Evolutionary conservation across 2,797 vertebrate species (phyloP).

Genomic region (Cyprinella venusta): DNA sequence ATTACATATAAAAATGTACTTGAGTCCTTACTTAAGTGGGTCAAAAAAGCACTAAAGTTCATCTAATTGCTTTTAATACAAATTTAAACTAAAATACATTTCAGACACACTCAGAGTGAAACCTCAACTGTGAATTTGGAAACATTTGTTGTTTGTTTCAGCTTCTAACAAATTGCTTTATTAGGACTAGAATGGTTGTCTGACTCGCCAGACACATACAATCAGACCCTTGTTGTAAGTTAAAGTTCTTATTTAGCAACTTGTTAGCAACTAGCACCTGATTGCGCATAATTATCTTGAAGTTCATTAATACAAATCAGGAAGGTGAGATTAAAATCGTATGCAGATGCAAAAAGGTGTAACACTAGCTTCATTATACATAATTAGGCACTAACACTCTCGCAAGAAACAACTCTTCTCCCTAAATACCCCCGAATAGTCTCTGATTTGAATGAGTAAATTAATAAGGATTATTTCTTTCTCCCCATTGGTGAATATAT

Average conservation of each 20-base stretch:
- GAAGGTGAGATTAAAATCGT: not conserved
- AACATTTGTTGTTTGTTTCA: not conserved
- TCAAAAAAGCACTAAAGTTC: not conserved
- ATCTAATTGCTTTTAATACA: not conserved
- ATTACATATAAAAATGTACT: not conserved
- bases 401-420: conserved; percentile 5
- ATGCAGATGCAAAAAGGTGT: not conserved
- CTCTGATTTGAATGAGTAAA: not conserved
- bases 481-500: conserved; percentile 34
- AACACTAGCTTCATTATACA: conserved; percentile 26
- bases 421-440: conserved; percentile 50
- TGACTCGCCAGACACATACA: not conserved
- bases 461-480: conserved; percentile 15
- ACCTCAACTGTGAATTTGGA: not conserved
- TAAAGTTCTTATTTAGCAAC: conserved; percentile 1
- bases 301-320: conserved; percentile 29
- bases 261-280: not conserved
- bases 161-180: not conserved
- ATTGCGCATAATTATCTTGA: conserved; percentile 15
- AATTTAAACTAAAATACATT: not conserved
- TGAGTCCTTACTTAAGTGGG: not conserved
- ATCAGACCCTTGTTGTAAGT: not conserved
- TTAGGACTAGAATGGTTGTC: not conserved
- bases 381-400: conserved; percentile 14
- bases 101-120: not conserved